Base-by-base conservation (phyloP, 2,113 vertebrate species). In the Clinocottus analis region DNA sequence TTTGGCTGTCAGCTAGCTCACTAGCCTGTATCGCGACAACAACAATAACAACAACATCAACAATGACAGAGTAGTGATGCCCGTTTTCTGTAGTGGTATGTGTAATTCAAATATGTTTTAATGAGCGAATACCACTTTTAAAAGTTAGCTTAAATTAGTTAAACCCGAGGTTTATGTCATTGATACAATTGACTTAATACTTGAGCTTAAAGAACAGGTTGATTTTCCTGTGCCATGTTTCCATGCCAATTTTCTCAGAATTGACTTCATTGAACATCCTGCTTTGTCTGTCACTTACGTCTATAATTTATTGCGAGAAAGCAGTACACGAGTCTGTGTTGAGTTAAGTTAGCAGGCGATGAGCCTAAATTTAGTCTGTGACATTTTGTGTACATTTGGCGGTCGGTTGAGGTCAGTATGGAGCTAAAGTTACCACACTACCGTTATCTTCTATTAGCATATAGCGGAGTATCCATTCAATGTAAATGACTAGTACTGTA, bases 71-170 rank as follows among this genome's bases (percentile, higher is more conserved):
- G 39, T 31, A 17, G 9, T 11, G 69, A 12, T 51, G 41, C 17
- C 39, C 23, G 7, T 66, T 60, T 21, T 31, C 39, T 69, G 39
- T 43, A 0, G 63, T 4, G 85, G 85, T 85, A 62, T 67, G 82
- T n/a, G n/a, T n/a, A n/a, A 80, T 25, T 8, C 13, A 27, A 41
- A 3, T 35, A 0, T 41, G 19, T 45, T 68, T 76, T 23, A 27
- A 49, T 21, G 2, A 0, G 3, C 21, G 4, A 33, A 60, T 19
- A 3, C 27, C 27, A 0, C 29, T 23, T 27, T 65, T 39, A 10
- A 33, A 64, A 37, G 1, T 17, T 21, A 1, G 8, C 3, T 8
- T 12, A 12, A 13, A 43, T 43, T 0, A 17, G 5, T 61, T 27
- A 16, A 11, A 58, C 49, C 1, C 3, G 7, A 2, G 0, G 4